Evolutionary conservation across 2,888 invertebrate genomes (phyloP), one percentile per base, ranked within the genome.

Genomic region (Drosophila macrospina): DNA sequence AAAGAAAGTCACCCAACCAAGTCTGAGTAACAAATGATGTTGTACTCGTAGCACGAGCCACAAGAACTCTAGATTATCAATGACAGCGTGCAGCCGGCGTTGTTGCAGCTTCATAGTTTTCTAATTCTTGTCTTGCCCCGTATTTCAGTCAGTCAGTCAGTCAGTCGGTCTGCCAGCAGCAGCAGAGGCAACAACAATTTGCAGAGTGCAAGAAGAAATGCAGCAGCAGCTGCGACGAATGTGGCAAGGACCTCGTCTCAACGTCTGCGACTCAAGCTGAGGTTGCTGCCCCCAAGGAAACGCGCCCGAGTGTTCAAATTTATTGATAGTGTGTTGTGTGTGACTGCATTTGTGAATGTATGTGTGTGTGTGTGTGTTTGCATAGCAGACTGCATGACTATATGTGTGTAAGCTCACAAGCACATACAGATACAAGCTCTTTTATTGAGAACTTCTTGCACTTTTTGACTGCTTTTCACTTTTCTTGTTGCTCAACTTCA

Each of bases 61-160:
- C 80, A 66, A 50, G 50, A 36, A 47, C 64, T 64, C 42, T 80
- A 78, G 81, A 86, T 86, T 80, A 86, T 83, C 88, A 87, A 88
- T 83, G 88, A 86, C 88, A 85, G 55, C 52, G 71, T 84, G 71
- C 88, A 85, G 83, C 86, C 84, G 85, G 85, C 85, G 48, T 44
- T 67, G 77, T 65, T 62, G 83, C 87, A 86, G 85, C 83, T 85
- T 87, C 86, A 84, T 87, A 70, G 85, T 79, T 83, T 67, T 72
- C 74, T 42, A 66, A 69, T 76, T 71, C 62, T 57, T 56, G 47
- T 60, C 56, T 34, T 32, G 44, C 54, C 37, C 41, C 41, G 41
- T 41, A n/a, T 44, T 45, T 24, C 55, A 47, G 28, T 41, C 39
- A 41, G 39, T 30, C 54, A 39, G 50, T 54, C 45, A 15, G 20